Evolutionary conservation across 2,113 vertebrate genomes (phyloP), one percentile per base, ranked within the genome.

Genomic region (Protobothrops flavoviridis): DNA sequence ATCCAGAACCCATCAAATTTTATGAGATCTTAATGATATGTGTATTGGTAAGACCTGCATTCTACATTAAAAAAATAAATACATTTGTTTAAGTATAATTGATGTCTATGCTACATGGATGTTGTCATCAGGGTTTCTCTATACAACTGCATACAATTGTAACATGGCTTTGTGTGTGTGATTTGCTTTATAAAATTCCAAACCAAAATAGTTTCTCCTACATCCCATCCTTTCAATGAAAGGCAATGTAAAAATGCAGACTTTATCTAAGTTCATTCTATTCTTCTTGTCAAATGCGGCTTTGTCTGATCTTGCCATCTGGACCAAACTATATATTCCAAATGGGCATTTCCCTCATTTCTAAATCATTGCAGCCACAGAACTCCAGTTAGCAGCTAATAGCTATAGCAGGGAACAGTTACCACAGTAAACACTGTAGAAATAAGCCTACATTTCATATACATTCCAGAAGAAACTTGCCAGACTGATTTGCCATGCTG

Each of bases 401-500:
- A 64, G 50, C 74, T 94, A 57, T 95, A 93, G 95, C 87, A 89
- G 13, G 20, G 91, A 93, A 59, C 12, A 90, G 94, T 97, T 91
- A 95, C 90, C 93, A 91, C 64, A 85, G 96, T 96, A 97, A 96
- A 94, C 94, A 94, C 91, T 21, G 12, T 89, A 93, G 69, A 9
- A n/a, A 53, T 92, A 95, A 95, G 97, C 95, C 90, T 55, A 59
- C 7, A 43, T 0, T 92, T 52, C 86, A 94, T 92, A 94, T 87
- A 12, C 74, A 89, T 50, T 94, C 74, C 48, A 13, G 59, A 90
- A 88, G 57, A 97, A 96, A 97, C 93, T 95, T 92, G 85, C 91
- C 95, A 97, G 95, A 95, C 94, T 95, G 88, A 94, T 95, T 97
- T 95, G 89, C 90, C 92, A 13, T 50, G 95, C 95, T 97, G 96